phyloP scores from a whole-genome alignment of 2,888 invertebrate genomes.

The Pachymerium ferrugineum region DNA sequence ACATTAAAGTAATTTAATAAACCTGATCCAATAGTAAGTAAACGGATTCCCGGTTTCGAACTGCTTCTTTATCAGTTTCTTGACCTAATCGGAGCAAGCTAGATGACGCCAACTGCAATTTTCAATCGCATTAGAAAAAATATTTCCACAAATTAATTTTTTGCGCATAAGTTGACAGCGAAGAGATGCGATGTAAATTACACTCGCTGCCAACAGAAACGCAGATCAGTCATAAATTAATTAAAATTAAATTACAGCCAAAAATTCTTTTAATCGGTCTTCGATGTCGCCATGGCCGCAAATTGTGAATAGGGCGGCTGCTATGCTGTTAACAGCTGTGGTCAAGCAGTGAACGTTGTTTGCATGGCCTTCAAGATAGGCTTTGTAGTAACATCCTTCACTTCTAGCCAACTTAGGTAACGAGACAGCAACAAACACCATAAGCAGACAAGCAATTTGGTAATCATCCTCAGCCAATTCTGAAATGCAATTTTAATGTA shows the following conservation, averaged over 20 bases:
- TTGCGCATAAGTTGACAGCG: too few relatives aligned
- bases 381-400: conserved; percentile 66
- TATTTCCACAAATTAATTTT: neutral
- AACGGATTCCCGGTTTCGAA: conserved; percentile 90
- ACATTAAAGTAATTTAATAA: conserved; percentile 36
- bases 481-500: conserved; percentile 44
- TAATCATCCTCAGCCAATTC: conserved; percentile 90
- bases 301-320: conserved; percentile 92
- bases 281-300: conserved; percentile 95
- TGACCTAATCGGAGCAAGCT: conserved; percentile 89
- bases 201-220: neutral
- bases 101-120: conserved; percentile 75
- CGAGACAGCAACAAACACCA: conserved; percentile 98
- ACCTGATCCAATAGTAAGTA: conserved; percentile 86
- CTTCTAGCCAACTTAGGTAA: conserved; percentile 88
- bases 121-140: neutral
- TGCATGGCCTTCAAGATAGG: conserved; percentile 61
- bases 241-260: conserved; percentile 53
- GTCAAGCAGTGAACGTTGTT: conserved; percentile 99
- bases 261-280: conserved; percentile 93
- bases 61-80: conserved; percentile 90
- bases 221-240: neutral
- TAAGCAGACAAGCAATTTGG: conserved; percentile 83
- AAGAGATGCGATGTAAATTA: too few relatives aligned
- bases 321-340: conserved; percentile 89